Conservation (phyloP, 2,797 vertebrate species). For the Galaxias olidus region DNA sequence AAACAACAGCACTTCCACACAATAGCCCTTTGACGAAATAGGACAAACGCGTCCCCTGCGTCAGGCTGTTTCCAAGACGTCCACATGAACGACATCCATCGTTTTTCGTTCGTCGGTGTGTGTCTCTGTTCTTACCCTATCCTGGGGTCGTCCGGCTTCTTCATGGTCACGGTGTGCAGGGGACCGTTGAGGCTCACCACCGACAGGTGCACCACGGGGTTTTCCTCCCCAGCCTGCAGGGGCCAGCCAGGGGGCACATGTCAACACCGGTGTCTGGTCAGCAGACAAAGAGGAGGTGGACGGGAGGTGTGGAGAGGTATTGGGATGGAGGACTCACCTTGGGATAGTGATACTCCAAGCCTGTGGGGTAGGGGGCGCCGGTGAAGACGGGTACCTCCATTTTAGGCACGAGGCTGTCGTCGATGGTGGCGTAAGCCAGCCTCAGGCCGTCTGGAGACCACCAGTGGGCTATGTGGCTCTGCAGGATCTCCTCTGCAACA, state of each 20-base stretch:
- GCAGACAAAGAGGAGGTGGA: too few species aligned
- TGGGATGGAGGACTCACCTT: slow-evolving; percentile 78
- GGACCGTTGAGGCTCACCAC: slow-evolving; percentile 94
- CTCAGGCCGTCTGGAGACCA: slow-evolving; percentile 96
- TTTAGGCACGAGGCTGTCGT: slow-evolving; percentile 89
- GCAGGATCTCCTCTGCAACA: slow-evolving; percentile 90
- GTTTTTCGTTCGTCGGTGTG: too few species aligned
- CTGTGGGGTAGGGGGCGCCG: slow-evolving; percentile 81
- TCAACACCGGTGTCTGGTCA: too few species aligned
- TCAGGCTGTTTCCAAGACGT: too few species aligned
- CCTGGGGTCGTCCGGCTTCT: slow-evolving; percentile 89
- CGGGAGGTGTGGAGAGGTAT: background rate
- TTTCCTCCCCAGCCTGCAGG: slow-evolving; percentile 88
- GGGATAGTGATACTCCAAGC: slow-evolving; percentile 89
- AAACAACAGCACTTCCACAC: too few species aligned
- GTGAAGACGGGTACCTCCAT: slow-evolving; percentile 96
- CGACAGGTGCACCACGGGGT: slow-evolving; percentile 88
- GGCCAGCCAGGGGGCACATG: background rate
- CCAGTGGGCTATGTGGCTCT: slow-evolving; percentile 92
- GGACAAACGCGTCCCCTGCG: too few species aligned
- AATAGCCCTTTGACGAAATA: too few species aligned
- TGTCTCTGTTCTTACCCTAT: slow-evolving; percentile 84
- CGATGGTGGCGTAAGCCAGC: slow-evolving; percentile 92
- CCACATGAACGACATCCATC: too few species aligned
- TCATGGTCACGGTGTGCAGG: slow-evolving; percentile 91